Evolutionary conservation across 2,888 invertebrate genomes (phyloP).

Genomic region (Timandra comae): DNA sequence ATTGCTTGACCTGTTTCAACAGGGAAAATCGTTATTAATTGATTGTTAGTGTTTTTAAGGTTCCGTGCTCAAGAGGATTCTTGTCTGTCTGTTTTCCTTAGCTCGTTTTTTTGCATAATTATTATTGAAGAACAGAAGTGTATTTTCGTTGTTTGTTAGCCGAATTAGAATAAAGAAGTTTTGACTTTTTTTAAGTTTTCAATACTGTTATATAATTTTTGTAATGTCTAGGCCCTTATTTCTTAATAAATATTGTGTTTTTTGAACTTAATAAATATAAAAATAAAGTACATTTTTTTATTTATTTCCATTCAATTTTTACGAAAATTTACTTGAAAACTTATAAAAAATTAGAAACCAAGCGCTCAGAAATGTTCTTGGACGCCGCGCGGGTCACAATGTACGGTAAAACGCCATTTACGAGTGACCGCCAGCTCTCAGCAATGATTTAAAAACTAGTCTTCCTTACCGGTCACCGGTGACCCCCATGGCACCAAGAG

Average conservation of each 20-base stretch:
- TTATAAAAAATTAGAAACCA: constrained; percentile 5
- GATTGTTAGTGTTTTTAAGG: constrained; percentile 2
- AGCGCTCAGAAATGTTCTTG: constrained; percentile 3
- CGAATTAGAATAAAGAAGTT: not conserved
- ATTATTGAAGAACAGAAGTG: not conserved
- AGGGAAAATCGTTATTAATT: constrained; percentile 19
- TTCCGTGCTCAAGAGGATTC: not conserved
- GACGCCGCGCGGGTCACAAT: constrained; percentile 12
- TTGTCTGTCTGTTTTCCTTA: constrained; percentile 1
- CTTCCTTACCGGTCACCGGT: constrained; percentile 7
- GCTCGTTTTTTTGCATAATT: constrained; percentile 1
- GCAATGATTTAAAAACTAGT: constrained; percentile 6
- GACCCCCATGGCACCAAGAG: constrained; percentile 4
- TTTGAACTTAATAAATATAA: not conserved
- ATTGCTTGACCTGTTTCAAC: constrained; percentile 26
- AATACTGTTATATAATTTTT: not conserved
- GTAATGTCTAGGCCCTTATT: not conserved
- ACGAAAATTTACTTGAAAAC: constrained; percentile 1
- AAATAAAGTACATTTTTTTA: constrained; percentile 1
- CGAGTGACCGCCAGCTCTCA: constrained; percentile 6
- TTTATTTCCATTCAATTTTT: constrained; percentile 1
- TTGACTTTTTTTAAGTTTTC: not conserved
- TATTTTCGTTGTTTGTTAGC: constrained; percentile 1
- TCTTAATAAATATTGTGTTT: too few species aligned
- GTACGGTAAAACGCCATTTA: constrained; percentile 4